Evolutionary conservation across 2,797 vertebrate genomes (phyloP).

Genomic region (Pangasius macronema): DNA sequence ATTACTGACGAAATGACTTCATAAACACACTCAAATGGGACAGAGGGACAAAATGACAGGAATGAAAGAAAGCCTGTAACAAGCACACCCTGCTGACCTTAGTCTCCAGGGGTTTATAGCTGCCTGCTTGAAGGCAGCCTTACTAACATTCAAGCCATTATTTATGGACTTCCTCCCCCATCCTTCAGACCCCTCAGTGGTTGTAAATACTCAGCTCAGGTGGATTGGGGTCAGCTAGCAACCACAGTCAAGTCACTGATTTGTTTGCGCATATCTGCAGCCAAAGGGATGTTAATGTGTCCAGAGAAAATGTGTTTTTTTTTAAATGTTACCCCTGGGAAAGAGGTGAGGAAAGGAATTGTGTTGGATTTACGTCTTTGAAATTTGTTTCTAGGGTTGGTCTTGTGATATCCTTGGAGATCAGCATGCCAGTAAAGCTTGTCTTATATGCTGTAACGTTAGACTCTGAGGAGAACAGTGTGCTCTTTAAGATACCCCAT

Average conservation of each 20-base stretch:
- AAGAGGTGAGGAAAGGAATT: slow-evolving; percentile 6
- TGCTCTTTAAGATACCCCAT: neutral
- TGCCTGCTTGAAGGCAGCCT: slow-evolving; percentile 10
- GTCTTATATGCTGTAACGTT: neutral
- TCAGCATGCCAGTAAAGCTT: neutral
- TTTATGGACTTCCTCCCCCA: slow-evolving; percentile 31
- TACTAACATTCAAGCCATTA: slow-evolving; percentile 20
- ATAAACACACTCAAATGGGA: neutral
- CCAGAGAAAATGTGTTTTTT: neutral
- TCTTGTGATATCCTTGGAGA: neutral
- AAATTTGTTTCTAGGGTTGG: neutral
- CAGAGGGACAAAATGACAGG: neutral
- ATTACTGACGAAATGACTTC: neutral
- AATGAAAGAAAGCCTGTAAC: neutral
- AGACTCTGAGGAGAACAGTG: neutral
- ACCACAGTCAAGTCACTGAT: slow-evolving; percentile 26
- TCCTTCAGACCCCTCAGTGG: slow-evolving; percentile 5
- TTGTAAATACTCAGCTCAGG: slow-evolving; percentile 36
- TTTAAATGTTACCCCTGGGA: neutral
- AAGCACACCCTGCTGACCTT: slow-evolving; percentile 1
- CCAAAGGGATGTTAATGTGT: slow-evolving; percentile 7
- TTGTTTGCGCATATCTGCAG: slow-evolving; percentile 17
- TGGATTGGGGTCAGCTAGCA: slow-evolving; percentile 30
- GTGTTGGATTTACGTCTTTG: neutral
- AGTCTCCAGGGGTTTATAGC: neutral